Evolutionary conservation across 2,113 vertebrate genomes (phyloP), one percentile per base, ranked within the genome.

Genomic region (Phainopepla nitens): DNA sequence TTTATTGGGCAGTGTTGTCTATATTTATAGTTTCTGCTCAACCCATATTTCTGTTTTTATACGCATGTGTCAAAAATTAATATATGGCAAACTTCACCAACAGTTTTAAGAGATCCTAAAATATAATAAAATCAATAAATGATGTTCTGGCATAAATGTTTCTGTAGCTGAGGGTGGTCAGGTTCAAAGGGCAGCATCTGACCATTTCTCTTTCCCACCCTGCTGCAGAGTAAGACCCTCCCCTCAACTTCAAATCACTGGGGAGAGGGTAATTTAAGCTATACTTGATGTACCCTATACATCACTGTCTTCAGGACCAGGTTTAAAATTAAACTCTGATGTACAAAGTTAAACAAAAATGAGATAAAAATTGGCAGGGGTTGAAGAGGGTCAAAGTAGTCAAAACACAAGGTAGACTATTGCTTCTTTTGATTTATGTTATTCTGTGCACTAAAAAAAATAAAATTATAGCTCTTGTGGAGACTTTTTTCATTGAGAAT

Each of bases 261-360:
- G 99, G 98, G 99, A 99, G 98, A 97, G 98, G 98, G 98, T 99
- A 99, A 99, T 99, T 99, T 99, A 99, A 99, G 98, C 98, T 98
- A 96, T 98, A 97, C 98, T 98, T 99, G 99, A 99, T 99, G 98
- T 98, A 99, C 98, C 98, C 98, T 98, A 99, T 99, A 99, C 98
- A 99, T 99, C 99, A 99, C 98, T 99, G 99, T 99, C 99, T 98
- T 89, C 98, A 94, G 95, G 86, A 98, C 97, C 97, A 97, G 98
- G 98, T 98, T 99, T 99, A 99, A 99, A 99, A 99, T 99, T 99
- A 99, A 99, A 99, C 99, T 99, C 98, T 99, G 98, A 99, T 99
- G 99, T 99, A 99, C 98, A 99, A 99, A 99, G 98, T 99, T 99
- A 98, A 99, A 99, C 98, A 98, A 98, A 99, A 99, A 99, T 99